Evolutionary conservation across 2,113 vertebrate species (phyloP).

Genomic region (Gymnogyps californianus): DNA sequence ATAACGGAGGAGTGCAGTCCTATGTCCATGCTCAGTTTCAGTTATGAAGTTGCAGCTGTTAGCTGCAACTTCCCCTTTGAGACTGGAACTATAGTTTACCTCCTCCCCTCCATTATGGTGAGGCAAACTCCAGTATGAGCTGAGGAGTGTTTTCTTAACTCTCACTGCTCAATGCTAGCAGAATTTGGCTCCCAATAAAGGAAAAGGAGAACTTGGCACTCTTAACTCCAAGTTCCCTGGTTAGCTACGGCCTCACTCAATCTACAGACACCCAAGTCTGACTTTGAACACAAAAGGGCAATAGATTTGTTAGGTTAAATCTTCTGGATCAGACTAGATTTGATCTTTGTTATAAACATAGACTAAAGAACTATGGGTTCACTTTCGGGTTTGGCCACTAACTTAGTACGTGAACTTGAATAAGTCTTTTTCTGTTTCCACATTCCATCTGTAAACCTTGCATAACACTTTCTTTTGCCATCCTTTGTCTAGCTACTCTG

Average conservation of each 20-base stretch:
- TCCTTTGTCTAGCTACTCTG: background rate
- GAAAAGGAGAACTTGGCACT: background rate
- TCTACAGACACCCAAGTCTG: background rate
- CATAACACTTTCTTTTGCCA: background rate
- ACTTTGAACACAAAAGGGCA: background rate
- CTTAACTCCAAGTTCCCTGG: background rate
- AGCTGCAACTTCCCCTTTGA: background rate
- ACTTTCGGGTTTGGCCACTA: background rate
- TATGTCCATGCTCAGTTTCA: fast-evolving
- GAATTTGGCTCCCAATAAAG: background rate
- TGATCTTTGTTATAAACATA: background rate
- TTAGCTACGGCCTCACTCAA: background rate
- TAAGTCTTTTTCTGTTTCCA: background rate
- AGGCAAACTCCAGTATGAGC: background rate
- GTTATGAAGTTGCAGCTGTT: background rate
- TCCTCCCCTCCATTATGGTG: background rate
- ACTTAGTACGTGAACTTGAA: background rate
- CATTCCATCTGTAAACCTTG: background rate
- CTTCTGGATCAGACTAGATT: background rate
- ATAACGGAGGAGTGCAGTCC: background rate
- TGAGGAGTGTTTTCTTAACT: background rate
- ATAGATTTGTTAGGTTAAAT: background rate
- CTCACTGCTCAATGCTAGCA: background rate
- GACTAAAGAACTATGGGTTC: background rate
- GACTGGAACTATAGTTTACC: background rate